Evolutionary conservation across 2,888 invertebrate species (phyloP).

Genomic region (Dione juno): DNA sequence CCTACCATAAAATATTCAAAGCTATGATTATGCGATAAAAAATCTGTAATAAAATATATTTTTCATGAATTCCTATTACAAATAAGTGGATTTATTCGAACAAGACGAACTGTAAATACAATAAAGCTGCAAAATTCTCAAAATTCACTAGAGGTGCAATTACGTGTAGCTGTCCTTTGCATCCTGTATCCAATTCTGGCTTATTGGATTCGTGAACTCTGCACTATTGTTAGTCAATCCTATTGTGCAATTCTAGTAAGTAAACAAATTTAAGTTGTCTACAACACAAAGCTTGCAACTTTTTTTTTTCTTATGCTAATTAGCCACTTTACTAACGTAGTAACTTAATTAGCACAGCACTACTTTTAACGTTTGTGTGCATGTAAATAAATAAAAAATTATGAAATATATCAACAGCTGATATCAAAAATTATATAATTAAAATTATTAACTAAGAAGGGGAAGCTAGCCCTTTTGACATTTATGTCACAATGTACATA

Average conservation of each 20-base stretch:
- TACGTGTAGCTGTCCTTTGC: conserved; percentile 34
- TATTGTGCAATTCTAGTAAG: conserved; percentile 13
- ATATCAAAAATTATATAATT: no score
- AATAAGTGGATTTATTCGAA: neutral
- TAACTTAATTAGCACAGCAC: no score
- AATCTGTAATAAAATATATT: neutral
- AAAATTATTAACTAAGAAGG: no score
- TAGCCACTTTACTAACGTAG: no score
- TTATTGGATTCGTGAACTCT: conserved; percentile 50
- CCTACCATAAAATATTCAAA: no score
- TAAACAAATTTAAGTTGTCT: conserved; percentile 18
- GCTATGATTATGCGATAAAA: no score
- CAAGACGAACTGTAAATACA: neutral
- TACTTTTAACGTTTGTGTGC: no score
- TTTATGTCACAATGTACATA: no score
- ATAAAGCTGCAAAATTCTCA: neutral
- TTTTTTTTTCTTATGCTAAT: neutral
- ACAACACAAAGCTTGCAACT: neutral
- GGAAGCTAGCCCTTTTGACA: no score
- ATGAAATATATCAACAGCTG: no score
- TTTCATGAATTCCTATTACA: neutral
- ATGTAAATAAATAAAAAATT: no score
- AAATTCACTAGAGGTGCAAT: conserved; percentile 55
- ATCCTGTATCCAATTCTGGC: conserved; percentile 32
- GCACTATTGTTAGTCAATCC: conserved; percentile 33